phyloP scores from a whole-genome alignment of 2,113 vertebrate genomes.

The Motacilla tschutschensis region DNA sequence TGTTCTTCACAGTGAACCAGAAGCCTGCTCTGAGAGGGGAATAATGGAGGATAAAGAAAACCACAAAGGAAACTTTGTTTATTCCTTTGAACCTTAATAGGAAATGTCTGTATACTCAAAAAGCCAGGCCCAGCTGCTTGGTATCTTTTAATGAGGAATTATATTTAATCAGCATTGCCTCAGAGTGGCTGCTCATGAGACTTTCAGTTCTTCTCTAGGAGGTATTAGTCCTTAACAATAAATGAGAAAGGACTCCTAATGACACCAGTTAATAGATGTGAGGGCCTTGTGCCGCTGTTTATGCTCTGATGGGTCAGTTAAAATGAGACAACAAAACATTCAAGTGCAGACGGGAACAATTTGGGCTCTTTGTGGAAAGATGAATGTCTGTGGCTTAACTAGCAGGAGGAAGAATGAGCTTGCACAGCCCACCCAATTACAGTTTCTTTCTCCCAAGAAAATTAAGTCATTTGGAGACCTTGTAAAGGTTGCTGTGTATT shows the following conservation, averaged over 20 bases:
- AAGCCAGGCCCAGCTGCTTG: not conserved
- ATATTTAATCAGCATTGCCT: not conserved
- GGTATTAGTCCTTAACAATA: not conserved
- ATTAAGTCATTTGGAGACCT: slow-evolving; percentile 1
- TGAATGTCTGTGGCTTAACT: not conserved
- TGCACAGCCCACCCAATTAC: slow-evolving; percentile 8
- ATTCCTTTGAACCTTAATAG: not conserved
- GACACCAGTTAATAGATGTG: slow-evolving; percentile 36
- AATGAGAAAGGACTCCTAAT: slow-evolving; percentile 28
- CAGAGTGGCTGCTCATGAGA: not conserved
- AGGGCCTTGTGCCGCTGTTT: not conserved
- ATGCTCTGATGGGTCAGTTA: slow-evolving; percentile 34
- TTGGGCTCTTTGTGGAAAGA: slow-evolving; percentile 41
- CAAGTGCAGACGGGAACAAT: not conserved
- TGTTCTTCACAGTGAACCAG: not conserved
- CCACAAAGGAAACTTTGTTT: not conserved
- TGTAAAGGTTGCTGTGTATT: not conserved
- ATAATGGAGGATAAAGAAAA: not conserved
- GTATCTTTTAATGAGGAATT: slow-evolving; percentile 10
- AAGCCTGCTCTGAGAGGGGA: not conserved
- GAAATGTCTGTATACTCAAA: not conserved
- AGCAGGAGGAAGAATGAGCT: not conserved
- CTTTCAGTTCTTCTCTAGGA: not conserved
- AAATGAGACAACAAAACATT: slow-evolving; percentile 38
- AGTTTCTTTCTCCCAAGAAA: not conserved